Evolutionary conservation across 2,113 vertebrate genomes (phyloP).

Genomic region (Myrmecobius fasciatus): DNA sequence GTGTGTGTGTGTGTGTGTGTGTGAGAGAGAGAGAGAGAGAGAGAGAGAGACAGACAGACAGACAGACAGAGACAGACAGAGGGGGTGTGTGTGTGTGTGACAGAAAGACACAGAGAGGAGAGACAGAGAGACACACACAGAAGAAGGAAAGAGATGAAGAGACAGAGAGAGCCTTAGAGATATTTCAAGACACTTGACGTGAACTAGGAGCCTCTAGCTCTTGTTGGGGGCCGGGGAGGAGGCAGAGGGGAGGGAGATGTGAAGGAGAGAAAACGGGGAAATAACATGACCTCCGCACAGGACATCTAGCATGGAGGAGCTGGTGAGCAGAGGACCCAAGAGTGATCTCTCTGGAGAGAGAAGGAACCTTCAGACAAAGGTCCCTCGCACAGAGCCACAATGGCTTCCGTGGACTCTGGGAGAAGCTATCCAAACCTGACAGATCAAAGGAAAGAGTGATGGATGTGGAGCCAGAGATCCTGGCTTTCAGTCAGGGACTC

Average conservation of each 20-base stretch:
- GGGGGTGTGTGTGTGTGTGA: too few relatives aligned
- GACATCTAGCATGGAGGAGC: conserved; percentile 7
- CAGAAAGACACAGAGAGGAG: too few relatives aligned
- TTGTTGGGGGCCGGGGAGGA: background rate
- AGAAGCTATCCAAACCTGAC: background rate
- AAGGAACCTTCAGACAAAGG: background rate
- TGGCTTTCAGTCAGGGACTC: background rate
- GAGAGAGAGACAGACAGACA: too few relatives aligned
- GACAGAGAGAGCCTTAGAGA: background rate
- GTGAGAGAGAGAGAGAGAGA: too few relatives aligned
- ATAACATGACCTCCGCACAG: background rate
- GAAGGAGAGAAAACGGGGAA: background rate
- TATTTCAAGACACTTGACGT: background rate
- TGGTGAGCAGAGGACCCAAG: background rate
- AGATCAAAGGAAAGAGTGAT: background rate
- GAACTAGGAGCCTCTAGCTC: background rate
- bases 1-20: too few relatives aligned
- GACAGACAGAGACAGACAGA: background rate
- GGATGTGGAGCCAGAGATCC: background rate
- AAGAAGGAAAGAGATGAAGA: background rate
- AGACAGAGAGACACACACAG: background rate
- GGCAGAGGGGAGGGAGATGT: background rate
- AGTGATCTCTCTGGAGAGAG: background rate
- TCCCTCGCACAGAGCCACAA: background rate
- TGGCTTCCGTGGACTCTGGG: background rate